These are phyloP conservation scores for Polydesmus complanatus DNA, from an alignment of 2,888 invertebrate species.

Conservation along the genomic window DNA sequence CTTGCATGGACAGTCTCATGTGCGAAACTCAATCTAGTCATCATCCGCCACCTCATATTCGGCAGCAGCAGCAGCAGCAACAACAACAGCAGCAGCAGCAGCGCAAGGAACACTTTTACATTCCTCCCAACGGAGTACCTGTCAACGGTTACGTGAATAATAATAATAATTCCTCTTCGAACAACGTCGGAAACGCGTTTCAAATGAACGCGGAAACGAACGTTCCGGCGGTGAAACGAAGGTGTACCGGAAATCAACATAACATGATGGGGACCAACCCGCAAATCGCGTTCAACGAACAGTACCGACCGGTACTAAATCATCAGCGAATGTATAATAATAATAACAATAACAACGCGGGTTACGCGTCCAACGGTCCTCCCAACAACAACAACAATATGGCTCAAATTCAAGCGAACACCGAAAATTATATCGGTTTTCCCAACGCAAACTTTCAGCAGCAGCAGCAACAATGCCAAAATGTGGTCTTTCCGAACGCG, in stretches of 20 bases:
- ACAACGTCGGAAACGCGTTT: background rate
- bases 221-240: background rate
- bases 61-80: conserved; percentile 48
- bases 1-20: background rate
- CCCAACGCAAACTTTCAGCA: background rate
- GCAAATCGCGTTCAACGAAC: background rate
- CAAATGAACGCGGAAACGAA: background rate
- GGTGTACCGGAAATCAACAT: background rate
- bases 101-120: conserved; percentile 47
- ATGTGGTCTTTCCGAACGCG: background rate
- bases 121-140: conserved; percentile 49
- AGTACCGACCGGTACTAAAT: background rate
- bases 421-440: too few species aligned
- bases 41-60: conserved; percentile 38
- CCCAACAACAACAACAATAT: background rate
- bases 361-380: too few species aligned
- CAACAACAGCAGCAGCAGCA: conserved; percentile 48
- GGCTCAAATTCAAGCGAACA: too few species aligned
- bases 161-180: background rate
- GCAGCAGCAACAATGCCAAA: background rate
- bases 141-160: conserved; percentile 16
- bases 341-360: background rate
- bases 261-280: background rate
- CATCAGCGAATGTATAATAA: background rate
- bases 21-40: conserved; percentile 24